Conservation (phyloP, 2,797 vertebrate species). For the Eulemur mongoz region DNA sequence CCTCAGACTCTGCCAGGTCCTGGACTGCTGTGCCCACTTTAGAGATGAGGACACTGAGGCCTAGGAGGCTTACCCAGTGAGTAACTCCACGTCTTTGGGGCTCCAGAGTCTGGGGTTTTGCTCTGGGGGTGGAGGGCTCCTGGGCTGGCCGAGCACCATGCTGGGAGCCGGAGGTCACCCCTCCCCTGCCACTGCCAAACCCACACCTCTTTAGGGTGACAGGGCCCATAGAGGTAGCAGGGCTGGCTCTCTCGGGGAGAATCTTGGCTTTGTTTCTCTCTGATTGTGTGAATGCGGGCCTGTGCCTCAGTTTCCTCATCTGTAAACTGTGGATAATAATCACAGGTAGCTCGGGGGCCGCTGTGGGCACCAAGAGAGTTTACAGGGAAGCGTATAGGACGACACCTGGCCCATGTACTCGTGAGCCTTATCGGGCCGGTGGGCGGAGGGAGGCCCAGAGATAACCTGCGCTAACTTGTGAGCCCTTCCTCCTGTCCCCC, state of each 20-base stretch:
- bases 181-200: neutral
- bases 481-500: neutral
- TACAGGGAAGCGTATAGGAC: accelerated
- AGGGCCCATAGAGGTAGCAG: neutral
- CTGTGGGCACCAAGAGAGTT: accelerated
- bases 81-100: neutral
- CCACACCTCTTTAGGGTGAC: accelerated
- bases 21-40: neutral
- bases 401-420: accelerated
- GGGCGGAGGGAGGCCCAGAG: neutral
- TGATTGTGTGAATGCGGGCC: neutral
- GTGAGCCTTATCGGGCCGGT: neutral
- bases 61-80: neutral
- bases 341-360: neutral
- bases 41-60: neutral
- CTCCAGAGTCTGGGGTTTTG: neutral
- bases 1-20: neutral
- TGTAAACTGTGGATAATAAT: neutral
- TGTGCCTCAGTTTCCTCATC: neutral
- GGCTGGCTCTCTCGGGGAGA: neutral
- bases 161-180: neutral
- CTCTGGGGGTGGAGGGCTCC: neutral
- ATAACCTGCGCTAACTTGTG: no score
- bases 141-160: accelerated
- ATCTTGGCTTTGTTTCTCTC: neutral